Evolutionary conservation across 2,113 vertebrate genomes (phyloP), one percentile per base, ranked within the genome.

Genomic region (Alaudala cheleensis): DNA sequence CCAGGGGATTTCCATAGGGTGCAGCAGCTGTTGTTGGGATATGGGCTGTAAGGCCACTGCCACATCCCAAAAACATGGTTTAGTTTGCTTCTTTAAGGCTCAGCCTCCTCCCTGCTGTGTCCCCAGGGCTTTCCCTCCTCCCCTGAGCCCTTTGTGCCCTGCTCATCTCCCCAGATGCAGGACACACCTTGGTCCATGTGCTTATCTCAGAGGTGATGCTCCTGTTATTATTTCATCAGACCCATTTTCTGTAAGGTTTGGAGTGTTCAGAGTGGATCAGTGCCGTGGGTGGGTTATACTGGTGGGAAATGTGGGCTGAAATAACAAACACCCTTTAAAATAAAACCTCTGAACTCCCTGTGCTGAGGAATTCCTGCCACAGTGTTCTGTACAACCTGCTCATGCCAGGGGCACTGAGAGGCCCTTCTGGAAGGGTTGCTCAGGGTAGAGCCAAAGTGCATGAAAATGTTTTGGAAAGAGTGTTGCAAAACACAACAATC

Each of bases 231-330:
- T 61, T 53, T 25, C n/a, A 9, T 6, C 22, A n/a, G 19, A 19
- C 5, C 2, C 0, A 0, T 8, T 37, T 67, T 70, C 31, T 29
- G 12, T 29, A 5, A 67, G 51, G 14, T n/a, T n/a, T 5, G 5
- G 31, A 14, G 23, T 1, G 1, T 29, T 44, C 23, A 9, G n/a
- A 34, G 26, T 1, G 5, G 7, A 3, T 12, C 1, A 9, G 16
- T 33, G 34, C 49, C 24, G 12, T 5, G 1, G 14, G 2, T 39
- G 64, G 33, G 26, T 51, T 5, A 10, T 12, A 23, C 8, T 12
- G 29, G 3, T 51, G 14, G 28, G 71, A 76, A 25, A 54, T 16
- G 25, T 0, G n/a, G 33, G 24, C 15, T 71, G 65, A 58, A 70
- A 26, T 70, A 25, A 11, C 50, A 44, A 86, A 33, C 12, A 3